Conservation (phyloP, 1,140 invertebrate species). For the Rhagoletis pomonella region DNA sequence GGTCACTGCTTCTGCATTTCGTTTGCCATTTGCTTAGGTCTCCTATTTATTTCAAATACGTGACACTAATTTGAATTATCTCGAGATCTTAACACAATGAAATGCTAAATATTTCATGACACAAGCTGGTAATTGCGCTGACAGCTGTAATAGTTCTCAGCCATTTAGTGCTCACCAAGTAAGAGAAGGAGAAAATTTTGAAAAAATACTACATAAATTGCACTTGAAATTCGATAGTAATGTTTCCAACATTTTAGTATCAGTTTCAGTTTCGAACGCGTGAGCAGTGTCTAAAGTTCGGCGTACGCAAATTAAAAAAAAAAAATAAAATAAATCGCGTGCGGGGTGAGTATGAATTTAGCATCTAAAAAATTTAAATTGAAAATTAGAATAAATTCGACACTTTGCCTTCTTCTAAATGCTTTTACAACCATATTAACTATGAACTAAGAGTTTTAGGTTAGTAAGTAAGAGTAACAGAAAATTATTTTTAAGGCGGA, state of each 20-base stretch:
- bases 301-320: no score
- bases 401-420: no score
- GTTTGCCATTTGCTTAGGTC: neutral
- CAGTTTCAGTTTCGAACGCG: neutral
- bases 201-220: neutral
- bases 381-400: no score
- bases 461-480: no score
- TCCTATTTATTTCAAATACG: neutral
- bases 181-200: neutral
- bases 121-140: constrained; percentile 5
- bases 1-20: neutral
- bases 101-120: constrained; percentile 33
- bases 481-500: no score
- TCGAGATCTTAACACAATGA: constrained; percentile 36
- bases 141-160: constrained; percentile 38
- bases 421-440: no score
- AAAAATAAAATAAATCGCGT: no score
- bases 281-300: no score
- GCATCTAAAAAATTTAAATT: no score
- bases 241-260: neutral
- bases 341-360: no score
- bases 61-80: constrained; percentile 22
- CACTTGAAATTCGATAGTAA: no score
- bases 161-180: neutral
- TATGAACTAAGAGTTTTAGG: no score